phyloP scores from a whole-genome alignment of 2,888 invertebrate species.

The Candidula unifasciata region DNA sequence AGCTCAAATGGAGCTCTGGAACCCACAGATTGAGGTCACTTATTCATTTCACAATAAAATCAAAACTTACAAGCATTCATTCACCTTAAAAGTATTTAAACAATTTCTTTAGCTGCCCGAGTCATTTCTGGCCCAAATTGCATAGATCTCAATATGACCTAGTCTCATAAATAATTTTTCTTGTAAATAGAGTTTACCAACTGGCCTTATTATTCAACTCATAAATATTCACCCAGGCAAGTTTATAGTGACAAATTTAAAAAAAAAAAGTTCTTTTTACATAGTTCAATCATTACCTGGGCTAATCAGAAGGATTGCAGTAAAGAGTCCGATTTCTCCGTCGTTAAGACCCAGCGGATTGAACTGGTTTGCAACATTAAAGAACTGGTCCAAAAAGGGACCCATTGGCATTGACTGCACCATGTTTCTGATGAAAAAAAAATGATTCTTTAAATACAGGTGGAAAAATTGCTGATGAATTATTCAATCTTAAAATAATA shows the following conservation, averaged over 20 bases:
- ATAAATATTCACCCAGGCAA: too few relatives aligned
- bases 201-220: too few relatives aligned
- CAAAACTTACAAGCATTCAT: too few relatives aligned
- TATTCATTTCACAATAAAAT: too few relatives aligned
- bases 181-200: not conserved
- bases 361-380: conserved; percentile 82
- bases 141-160: not conserved
- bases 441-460: not conserved
- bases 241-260: too few relatives aligned
- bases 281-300: conserved; percentile 66
- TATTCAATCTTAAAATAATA: not conserved
- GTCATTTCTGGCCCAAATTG: too few relatives aligned
- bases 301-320: conserved; percentile 74
- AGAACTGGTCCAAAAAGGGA: conserved; percentile 74
- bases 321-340: conserved; percentile 75
- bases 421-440: conserved; percentile 63
- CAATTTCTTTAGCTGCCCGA: too few relatives aligned
- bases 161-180: too few relatives aligned
- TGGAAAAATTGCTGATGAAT: not conserved
- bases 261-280: too few relatives aligned
- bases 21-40: too few relatives aligned
- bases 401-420: conserved; percentile 74
- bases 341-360: conserved; percentile 68
- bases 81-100: too few relatives aligned
- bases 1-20: too few relatives aligned